These are phyloP conservation scores for Caenorhabditis sp. DNA, from an alignment of 2,888 invertebrate species.

Conservation along the genomic window DNA sequence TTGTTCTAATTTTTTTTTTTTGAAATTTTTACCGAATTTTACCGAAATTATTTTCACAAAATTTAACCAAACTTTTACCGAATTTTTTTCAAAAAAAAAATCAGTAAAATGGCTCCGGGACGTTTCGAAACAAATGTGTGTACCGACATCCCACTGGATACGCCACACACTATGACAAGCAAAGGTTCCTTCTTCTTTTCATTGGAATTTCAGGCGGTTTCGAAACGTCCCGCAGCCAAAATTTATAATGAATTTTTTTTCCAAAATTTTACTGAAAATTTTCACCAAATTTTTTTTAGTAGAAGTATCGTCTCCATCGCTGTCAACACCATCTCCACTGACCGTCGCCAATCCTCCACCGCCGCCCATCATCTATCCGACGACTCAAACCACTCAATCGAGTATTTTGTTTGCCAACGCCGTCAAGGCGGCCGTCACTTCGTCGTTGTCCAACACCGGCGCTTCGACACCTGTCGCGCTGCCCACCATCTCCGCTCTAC, in stretches of 20 bases:
- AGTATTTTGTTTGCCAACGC: neutral
- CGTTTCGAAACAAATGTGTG: too few relatives aligned
- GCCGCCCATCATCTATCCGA: neutral
- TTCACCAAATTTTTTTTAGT: constrained; percentile 14
- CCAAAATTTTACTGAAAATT: neutral
- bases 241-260: neutral
- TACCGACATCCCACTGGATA: too few relatives aligned
- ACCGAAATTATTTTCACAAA: too few relatives aligned
- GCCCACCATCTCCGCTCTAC: constrained; percentile 21
- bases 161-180: too few relatives aligned
- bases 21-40: too few relatives aligned
- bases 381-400: neutral
- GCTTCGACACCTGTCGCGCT: constrained; percentile 32
- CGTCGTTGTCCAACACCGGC: constrained; percentile 16
- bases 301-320: constrained; percentile 36
- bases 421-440: neutral
- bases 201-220: too few relatives aligned
- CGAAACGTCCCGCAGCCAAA: too few relatives aligned
- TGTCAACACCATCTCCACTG: constrained; percentile 38
- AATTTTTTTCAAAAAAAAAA: too few relatives aligned
- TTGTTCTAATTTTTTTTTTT: too few relatives aligned
- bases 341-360: constrained; percentile 14
- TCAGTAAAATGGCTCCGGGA: too few relatives aligned
- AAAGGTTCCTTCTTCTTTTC: too few relatives aligned
- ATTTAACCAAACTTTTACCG: too few relatives aligned